Evolutionary conservation across 2,888 invertebrate genomes (phyloP).

Genomic region (Agriopis leucophaearia): DNA sequence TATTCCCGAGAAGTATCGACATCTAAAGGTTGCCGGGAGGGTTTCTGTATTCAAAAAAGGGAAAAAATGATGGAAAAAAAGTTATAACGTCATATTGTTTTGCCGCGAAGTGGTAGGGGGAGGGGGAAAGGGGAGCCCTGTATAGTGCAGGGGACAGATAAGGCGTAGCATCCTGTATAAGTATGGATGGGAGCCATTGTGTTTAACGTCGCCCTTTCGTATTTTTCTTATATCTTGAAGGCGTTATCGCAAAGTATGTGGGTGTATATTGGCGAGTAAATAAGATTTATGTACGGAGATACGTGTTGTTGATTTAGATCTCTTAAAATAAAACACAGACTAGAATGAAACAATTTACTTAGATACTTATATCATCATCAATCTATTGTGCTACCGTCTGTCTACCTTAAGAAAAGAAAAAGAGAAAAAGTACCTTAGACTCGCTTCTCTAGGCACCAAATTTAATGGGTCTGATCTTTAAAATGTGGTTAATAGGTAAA

Average conservation of each 20-base stretch:
- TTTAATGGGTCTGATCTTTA: too few species aligned
- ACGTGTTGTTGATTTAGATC: not conserved
- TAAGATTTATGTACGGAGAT: constrained; percentile 17
- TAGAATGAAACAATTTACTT: too few species aligned
- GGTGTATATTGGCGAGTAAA: constrained; percentile 43
- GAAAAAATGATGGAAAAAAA: constrained; percentile 81
- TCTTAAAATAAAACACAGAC: not conserved
- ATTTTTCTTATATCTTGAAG: constrained; percentile 72
- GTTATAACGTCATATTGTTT: constrained; percentile 87
- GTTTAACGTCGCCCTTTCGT: constrained; percentile 69
- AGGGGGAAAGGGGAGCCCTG: constrained; percentile 63
- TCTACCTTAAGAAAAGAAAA: too few species aligned
- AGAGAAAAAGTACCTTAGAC: too few species aligned
- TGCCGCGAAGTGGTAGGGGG: constrained; percentile 75
- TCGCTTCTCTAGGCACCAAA: too few species aligned
- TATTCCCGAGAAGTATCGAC: constrained; percentile 70
- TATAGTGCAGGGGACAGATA: constrained; percentile 81
- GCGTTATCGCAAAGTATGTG: constrained; percentile 62
- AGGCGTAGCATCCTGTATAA: constrained; percentile 75
- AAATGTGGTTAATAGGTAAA: too few species aligned
- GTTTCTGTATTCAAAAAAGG: constrained; percentile 81
- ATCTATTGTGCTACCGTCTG: too few species aligned
- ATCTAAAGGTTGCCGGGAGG: constrained; percentile 74
- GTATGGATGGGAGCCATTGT: constrained; percentile 70
- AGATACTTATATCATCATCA: too few species aligned